Conservation (phyloP, 2,113 vertebrate species). For the Pao palembangensis region DNA sequence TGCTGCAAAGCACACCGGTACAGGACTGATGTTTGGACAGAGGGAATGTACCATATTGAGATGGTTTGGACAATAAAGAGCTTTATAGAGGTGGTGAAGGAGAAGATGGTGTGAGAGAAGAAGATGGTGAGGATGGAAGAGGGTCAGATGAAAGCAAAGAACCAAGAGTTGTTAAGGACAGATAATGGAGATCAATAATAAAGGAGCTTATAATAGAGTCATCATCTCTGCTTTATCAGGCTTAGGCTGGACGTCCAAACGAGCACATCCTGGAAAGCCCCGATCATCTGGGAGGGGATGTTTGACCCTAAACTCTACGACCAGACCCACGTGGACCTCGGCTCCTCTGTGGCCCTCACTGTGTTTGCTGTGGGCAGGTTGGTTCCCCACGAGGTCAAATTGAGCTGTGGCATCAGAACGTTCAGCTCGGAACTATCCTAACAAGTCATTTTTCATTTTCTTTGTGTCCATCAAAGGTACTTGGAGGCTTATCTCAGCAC, state of each 20-base stretch:
- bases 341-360: slow-evolving; percentile 73
- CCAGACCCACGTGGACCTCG: slow-evolving; percentile 38
- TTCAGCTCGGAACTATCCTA: background rate
- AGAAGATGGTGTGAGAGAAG: too few species aligned
- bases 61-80: too few species aligned
- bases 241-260: slow-evolving; percentile 70
- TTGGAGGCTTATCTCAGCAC: slow-evolving; percentile 61
- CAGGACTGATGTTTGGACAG: too few species aligned
- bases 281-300: slow-evolving; percentile 78
- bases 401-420: too few species aligned
- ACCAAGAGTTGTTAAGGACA: too few species aligned
- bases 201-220: too few species aligned
- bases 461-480: slow-evolving; percentile 54
- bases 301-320: slow-evolving; percentile 66
- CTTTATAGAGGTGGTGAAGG: too few species aligned
- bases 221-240: slow-evolving; percentile 27
- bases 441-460: background rate
- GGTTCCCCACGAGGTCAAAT: slow-evolving; percentile 6
- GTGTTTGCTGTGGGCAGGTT: slow-evolving; percentile 82
- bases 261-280: slow-evolving; percentile 76
- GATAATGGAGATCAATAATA: too few species aligned
- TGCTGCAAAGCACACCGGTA: too few species aligned
- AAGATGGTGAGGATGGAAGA: too few species aligned
- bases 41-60: too few species aligned
- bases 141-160: too few species aligned